Percentiles rank a stretch among this genome's conserved stretches.
These are phyloP conservation scores for Tyria jacobaeae DNA, from an alignment of 2,888 invertebrate genomes.

Conservation along the genomic window DNA sequence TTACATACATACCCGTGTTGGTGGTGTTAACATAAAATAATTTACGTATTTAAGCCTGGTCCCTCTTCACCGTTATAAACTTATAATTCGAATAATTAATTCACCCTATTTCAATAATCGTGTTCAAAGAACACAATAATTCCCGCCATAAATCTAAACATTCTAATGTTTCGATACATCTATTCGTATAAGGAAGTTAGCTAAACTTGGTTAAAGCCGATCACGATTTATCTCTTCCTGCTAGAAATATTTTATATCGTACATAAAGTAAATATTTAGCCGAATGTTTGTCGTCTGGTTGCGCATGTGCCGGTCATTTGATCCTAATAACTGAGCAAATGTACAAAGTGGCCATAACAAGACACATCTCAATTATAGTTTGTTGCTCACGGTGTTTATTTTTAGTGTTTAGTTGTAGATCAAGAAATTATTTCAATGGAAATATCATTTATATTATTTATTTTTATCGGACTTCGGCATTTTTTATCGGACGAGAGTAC, in stretches of 20 bases:
- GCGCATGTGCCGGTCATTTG: slow-evolving; percentile 59
- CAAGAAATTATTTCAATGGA: slow-evolving; percentile 21
- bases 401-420: slow-evolving; percentile 42
- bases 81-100: slow-evolving; percentile 41
- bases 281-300: slow-evolving; percentile 52
- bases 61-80: slow-evolving; percentile 9
- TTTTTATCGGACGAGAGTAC: no score
- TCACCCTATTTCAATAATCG: slow-evolving; percentile 50
- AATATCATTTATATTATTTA: background rate
- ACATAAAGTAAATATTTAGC: slow-evolving; percentile 65
- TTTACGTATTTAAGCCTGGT: background rate
- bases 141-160: slow-evolving; percentile 42
- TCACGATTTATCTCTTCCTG: slow-evolving; percentile 76
- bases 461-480: no score
- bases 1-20: no score
- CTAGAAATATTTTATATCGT: slow-evolving; percentile 61
- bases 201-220: slow-evolving; percentile 51
- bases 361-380: slow-evolving; percentile 62
- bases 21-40: background rate
- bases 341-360: slow-evolving; percentile 60
- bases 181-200: slow-evolving; percentile 57
- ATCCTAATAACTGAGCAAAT: slow-evolving; percentile 71
- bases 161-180: slow-evolving; percentile 42
- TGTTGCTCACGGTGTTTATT: slow-evolving; percentile 42
- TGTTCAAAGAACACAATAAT: slow-evolving; percentile 45